Conservation (phyloP, 2,888 invertebrate genomes). For the Protonemura montana region DNA sequence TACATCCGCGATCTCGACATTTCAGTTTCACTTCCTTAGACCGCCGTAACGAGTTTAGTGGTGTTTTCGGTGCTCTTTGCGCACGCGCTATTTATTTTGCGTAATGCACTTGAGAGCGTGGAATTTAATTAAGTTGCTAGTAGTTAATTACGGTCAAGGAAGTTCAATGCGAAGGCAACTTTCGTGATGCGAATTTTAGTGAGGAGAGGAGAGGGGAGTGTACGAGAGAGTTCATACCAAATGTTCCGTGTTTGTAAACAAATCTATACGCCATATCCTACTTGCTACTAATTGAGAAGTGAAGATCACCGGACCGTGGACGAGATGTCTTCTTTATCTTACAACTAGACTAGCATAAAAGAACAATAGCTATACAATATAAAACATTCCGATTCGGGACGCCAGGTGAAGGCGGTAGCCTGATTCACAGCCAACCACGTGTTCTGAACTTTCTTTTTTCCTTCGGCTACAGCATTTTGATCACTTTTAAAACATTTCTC, state of each 20-base stretch:
- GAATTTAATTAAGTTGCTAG: background rate
- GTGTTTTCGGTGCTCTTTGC: too few species aligned
- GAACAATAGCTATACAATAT: background rate
- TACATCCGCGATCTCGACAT: too few species aligned
- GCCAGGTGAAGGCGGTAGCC: background rate
- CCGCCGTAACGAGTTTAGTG: too few species aligned
- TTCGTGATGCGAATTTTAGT: background rate
- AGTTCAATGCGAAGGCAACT: constrained; percentile 7
- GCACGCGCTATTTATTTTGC: too few species aligned
- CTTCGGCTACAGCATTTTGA: background rate
- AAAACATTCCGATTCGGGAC: background rate
- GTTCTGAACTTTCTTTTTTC: background rate
- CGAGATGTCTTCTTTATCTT: background rate
- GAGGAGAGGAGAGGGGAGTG: background rate
- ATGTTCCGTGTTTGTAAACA: background rate
- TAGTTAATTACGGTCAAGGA: background rate
- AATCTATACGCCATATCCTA: background rate
- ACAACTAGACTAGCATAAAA: background rate
- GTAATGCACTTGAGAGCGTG: too few species aligned
- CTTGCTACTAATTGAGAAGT: background rate
- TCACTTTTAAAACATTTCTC: background rate
- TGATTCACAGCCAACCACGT: background rate
- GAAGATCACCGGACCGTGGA: background rate
- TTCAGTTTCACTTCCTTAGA: too few species aligned
- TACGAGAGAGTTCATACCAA: background rate